Evolutionary conservation across 1,140 invertebrate genomes (phyloP), one percentile per base, ranked within the genome.

Genomic region (Ceratoteleas bidentatus): DNA sequence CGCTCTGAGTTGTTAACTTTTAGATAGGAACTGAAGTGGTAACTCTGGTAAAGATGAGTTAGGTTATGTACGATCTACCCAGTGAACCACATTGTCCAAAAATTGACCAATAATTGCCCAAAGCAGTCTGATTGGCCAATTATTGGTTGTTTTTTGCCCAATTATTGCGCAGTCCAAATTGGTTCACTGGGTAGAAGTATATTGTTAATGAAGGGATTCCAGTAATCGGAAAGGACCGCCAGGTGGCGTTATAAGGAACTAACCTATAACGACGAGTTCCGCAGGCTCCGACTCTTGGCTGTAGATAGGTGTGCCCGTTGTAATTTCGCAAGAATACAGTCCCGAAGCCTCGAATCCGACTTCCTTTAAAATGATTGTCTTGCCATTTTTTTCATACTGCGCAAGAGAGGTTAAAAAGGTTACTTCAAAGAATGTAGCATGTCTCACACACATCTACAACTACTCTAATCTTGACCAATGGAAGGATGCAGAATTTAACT

Each of bases 231-330:
- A n/a, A n/a, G n/a, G n/a, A n/a, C n/a, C n/a, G n/a, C n/a, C n/a
- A n/a, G n/a, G n/a, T n/a, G n/a, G n/a, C 56, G 61, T 56, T 43
- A 86, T 84, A 50, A 96, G 7, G n/a, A 49, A 49, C 61, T 52
- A 0, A 75, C 96, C 93, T 92, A 96, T 96, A 72, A 96, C 94
- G 82, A 94, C 94, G 66, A 96, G 93, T 81, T 95, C 93, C 83
- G 94, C 94, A 75, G 93, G 92, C 47, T 93, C 92, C 7, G 95
- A 96, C 78, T 94, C 93, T 88, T 95, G 95, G 45, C 94, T 96
- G 88, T 94, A 96, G 85, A 96, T 95, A 64, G 96, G 96, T 57
- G 94, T 94, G 85, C 94, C 93, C 84, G 94, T 94, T 40, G 95
- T 95, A 11, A 96, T 95, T 84, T 95, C 94, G 86, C 96, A 96